A percentile compares a stretch with the other conserved stretches of the same genome.
Evolutionary conservation across 2,113 vertebrate species (phyloP).

Genomic region (Hippolais icterina): DNA sequence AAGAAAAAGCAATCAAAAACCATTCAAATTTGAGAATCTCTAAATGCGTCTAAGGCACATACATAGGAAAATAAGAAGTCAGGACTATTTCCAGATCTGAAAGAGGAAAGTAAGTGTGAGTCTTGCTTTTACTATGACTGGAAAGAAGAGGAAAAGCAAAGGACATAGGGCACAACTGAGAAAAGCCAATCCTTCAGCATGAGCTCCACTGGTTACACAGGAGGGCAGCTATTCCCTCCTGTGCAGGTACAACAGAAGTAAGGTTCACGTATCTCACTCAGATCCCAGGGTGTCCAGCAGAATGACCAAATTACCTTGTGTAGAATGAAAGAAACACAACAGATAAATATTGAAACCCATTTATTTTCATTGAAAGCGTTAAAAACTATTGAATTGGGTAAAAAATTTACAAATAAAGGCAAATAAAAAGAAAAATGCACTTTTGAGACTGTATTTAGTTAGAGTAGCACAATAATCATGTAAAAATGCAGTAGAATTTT

Average conservation of each 20-base stretch:
- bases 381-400: neutral
- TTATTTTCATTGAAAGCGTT: neutral
- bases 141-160: neutral
- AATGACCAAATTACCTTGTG: neutral
- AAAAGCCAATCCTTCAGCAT: neutral
- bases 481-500: neutral
- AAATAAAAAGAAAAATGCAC: neutral
- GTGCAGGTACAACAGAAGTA: neutral
- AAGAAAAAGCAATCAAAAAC: neutral
- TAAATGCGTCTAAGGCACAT: neutral
- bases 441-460: neutral
- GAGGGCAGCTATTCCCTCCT: neutral
- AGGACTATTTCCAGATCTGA: neutral
- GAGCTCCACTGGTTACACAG: accelerated
- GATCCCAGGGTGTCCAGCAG: neutral
- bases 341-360: neutral
- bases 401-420: neutral
- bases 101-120: neutral
- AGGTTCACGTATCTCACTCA: accelerated
- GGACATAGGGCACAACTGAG: neutral
- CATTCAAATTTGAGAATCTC: neutral
- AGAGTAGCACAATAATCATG: neutral
- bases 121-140: neutral
- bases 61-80: neutral
- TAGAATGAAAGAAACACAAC: neutral